These are phyloP conservation scores for Strix occidentalis DNA, from an alignment of 2,797 vertebrate genomes.

Conservation along the genomic window DNA sequence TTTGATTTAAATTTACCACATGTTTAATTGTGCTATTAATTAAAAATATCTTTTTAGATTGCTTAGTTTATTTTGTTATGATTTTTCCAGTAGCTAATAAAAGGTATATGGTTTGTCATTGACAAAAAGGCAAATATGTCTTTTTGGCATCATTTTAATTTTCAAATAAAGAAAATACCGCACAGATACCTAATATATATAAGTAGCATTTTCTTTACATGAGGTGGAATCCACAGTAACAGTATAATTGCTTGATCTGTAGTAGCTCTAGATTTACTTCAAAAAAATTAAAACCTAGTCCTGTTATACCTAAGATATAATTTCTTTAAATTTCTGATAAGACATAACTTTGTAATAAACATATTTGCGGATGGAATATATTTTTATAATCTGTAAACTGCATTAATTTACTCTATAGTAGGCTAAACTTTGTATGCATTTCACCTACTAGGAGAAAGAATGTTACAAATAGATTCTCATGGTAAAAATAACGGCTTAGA, in stretches of 20 bases:
- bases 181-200: not conserved
- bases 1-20: not conserved
- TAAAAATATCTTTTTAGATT: not conserved
- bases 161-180: not conserved
- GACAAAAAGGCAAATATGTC: too few relatives aligned
- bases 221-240: not conserved
- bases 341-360: not conserved
- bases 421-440: not conserved
- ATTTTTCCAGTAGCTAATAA: not conserved
- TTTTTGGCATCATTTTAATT: not conserved
- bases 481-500: not conserved
- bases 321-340: not conserved
- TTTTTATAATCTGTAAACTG: conserved; percentile 19
- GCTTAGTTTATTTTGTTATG: not conserved
- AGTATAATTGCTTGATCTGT: not conserved
- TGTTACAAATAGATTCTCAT: not conserved
- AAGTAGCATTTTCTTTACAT: not conserved
- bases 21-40: not conserved
- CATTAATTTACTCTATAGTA: not conserved
- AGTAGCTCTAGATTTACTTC: not conserved
- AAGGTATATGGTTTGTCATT: not conserved
- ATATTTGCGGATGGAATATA: not conserved
- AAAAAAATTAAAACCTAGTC: not conserved
- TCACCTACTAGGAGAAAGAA: not conserved
- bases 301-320: not conserved